A percentile compares a stretch with the other conserved stretches of the same genome.
Conservation (phyloP, 1,140 invertebrate genomes). For the Sarcophaga peregrina region DNA sequence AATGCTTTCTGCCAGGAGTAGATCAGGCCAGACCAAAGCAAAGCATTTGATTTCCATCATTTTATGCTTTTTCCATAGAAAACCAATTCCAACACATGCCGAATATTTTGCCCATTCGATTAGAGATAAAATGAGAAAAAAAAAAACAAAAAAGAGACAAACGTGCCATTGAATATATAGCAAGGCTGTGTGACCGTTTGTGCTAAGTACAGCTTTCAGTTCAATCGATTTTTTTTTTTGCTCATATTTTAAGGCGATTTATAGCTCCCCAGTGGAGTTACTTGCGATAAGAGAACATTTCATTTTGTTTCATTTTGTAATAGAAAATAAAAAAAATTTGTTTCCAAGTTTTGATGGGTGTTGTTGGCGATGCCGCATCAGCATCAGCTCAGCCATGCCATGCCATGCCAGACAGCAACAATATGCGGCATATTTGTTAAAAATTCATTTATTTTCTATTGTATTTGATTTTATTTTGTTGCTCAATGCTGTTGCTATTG, state of each 20-base stretch:
- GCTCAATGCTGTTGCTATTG: not conserved
- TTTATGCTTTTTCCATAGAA: slow-evolving; percentile 5
- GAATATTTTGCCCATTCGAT: not conserved
- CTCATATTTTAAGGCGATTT: slow-evolving; percentile 9
- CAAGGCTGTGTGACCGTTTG: no score
- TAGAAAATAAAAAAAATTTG: not conserved
- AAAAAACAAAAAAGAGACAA: no score
- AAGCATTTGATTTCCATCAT: not conserved
- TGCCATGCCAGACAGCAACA: not conserved
- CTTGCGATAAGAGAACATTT: slow-evolving; percentile 20
- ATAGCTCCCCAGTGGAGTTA: slow-evolving; percentile 36
- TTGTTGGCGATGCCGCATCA: not conserved
- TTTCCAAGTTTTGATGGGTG: slow-evolving; percentile 12
- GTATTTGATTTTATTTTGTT: not conserved
- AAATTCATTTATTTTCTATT: not conserved
- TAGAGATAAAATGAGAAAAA: not conserved
- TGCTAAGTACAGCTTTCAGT: no score
- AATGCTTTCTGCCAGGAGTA: not conserved
- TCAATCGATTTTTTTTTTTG: no score
- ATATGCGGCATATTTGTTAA: not conserved
- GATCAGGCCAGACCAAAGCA: not conserved
- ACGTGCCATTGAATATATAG: no score
- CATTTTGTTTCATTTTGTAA: not conserved
- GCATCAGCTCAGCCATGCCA: not conserved
- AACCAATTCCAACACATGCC: not conserved